Evolutionary conservation across 2,113 vertebrate genomes (phyloP).

Genomic region (Noctilio leporinus): DNA sequence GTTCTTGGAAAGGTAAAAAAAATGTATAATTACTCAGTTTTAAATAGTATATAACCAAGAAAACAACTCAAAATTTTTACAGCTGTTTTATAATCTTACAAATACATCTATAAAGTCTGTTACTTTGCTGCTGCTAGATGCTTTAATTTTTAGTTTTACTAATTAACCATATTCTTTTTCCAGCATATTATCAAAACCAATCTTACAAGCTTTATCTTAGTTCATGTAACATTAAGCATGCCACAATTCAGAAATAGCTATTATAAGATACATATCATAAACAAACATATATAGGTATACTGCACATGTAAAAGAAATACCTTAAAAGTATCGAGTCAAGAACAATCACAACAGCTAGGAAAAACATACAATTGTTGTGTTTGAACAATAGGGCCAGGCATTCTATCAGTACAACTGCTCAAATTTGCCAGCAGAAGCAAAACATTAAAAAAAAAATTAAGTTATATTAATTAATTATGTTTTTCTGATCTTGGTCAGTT

Average conservation of each 20-base stretch:
- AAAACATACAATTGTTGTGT: neutral
- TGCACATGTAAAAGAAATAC: neutral
- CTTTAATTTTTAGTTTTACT: slow-evolving; percentile 15
- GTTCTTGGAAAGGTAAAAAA: neutral
- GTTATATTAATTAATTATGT: neutral
- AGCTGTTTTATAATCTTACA: neutral
- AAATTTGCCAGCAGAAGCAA: neutral
- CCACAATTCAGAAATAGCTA: neutral
- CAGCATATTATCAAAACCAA: neutral
- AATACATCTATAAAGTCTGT: neutral
- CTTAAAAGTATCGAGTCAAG: neutral
- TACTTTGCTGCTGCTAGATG: neutral
- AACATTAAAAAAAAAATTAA: neutral
- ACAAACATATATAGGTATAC: neutral
- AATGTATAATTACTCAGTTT: neutral
- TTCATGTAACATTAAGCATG: neutral
- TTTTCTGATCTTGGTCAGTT: neutral
- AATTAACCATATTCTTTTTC: neutral
- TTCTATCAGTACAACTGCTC: neutral
- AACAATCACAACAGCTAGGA: neutral
- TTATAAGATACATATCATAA: neutral
- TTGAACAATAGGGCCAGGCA: neutral
- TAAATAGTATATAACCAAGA: neutral
- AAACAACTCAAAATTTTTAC: neutral
- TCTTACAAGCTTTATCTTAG: neutral